phyloP scores from a whole-genome alignment of 1,140 invertebrate species.

The Lepidurus couesii region DNA sequence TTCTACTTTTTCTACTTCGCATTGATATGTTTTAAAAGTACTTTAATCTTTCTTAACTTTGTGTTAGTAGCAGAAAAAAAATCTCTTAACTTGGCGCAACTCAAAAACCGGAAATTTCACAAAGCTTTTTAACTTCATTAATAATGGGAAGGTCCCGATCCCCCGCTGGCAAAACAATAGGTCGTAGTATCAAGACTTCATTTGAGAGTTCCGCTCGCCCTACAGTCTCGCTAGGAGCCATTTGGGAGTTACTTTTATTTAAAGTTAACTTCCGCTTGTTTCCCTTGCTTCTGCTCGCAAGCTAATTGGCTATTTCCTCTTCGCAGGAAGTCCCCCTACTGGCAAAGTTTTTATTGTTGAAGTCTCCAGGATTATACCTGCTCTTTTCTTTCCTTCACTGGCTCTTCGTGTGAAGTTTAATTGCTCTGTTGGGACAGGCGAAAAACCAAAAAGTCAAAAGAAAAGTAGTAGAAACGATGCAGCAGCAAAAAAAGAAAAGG shows the following conservation, averaged over 20 bases:
- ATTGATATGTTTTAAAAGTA: too few species aligned
- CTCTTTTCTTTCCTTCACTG: neutral
- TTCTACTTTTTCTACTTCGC: too few species aligned
- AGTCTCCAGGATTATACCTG: neutral
- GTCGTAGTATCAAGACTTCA: neutral
- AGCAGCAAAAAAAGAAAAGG: neutral
- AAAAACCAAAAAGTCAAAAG: neutral
- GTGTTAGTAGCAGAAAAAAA: neutral
- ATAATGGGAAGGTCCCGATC: neutral
- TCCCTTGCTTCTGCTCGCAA: neutral
- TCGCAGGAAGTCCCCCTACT: slow-evolving; percentile 17
- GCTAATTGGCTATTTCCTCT: slow-evolving; percentile 11
- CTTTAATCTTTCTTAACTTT: too few species aligned
- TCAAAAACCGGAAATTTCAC: neutral
- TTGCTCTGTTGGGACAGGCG: slow-evolving; percentile 6
- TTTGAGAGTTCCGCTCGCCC: neutral
- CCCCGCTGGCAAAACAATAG: neutral
- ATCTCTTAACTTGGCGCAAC: neutral
- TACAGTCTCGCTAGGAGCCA: neutral
- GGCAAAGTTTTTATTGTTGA: neutral
- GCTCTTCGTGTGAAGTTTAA: neutral
- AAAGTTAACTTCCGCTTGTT: slow-evolving; percentile 9
- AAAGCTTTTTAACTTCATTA: neutral
- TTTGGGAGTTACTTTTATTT: slow-evolving; percentile 6
- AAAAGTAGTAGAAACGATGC: neutral